phyloP scores from a whole-genome alignment of 1,140 invertebrate genomes.

The Camponotus vicinus region DNA sequence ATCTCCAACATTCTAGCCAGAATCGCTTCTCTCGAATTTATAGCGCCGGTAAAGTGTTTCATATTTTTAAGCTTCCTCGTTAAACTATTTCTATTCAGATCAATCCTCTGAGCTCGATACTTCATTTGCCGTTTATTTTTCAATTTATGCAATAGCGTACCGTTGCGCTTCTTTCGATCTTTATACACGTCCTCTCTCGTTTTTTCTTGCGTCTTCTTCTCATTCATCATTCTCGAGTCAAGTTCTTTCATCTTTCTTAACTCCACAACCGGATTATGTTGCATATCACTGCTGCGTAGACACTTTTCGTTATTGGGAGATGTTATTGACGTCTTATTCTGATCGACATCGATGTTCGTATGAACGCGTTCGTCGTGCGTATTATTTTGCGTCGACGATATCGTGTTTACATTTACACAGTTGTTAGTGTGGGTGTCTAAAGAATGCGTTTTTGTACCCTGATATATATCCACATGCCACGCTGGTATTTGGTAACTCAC shows the following conservation, averaged over 20 bases:
- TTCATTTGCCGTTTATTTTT: constrained; percentile 38
- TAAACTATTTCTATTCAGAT: neutral
- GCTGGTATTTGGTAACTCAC: neutral
- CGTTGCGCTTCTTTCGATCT: neutral
- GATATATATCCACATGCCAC: neutral
- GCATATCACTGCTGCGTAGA: neutral
- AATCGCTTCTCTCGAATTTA: constrained; percentile 63
- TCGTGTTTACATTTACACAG: neutral
- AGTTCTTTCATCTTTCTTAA: constrained; percentile 22
- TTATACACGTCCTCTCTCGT: neutral
- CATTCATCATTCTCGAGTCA: neutral
- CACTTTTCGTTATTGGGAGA: neutral
- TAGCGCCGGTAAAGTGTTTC: neutral
- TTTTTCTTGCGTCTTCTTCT: neutral
- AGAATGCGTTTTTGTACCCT: neutral
- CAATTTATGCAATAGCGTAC: constrained; percentile 19
- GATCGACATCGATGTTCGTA: neutral
- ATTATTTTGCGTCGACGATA: neutral
- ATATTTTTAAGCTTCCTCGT: neutral
- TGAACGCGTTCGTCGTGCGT: too few species aligned
- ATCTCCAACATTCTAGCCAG: constrained; percentile 83
- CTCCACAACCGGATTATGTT: constrained; percentile 27
- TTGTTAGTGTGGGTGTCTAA: neutral
- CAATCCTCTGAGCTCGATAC: neutral
- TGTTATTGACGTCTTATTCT: too few species aligned